These are phyloP conservation scores for Apostichopus japonicus DNA, from an alignment of 35 echinoderm and acorn worm genomes.

Conservation along the genomic window DNA sequence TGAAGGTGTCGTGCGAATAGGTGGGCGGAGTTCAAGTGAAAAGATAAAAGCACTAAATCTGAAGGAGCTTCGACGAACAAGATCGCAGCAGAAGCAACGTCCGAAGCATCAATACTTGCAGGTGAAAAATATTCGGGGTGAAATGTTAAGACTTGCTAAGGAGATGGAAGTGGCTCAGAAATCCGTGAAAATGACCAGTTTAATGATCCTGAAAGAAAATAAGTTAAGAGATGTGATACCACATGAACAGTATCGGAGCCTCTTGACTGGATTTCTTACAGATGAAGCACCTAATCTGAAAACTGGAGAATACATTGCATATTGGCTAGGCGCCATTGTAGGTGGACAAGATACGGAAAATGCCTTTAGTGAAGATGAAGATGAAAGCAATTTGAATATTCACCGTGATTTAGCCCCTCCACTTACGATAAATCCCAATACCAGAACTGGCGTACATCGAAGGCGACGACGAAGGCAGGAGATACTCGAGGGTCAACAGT, in stretches of 20 bases:
- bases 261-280: constrained; percentile 46
- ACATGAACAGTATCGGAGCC: neutral
- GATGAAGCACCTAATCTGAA: constrained; percentile 37
- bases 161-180: constrained; percentile 30
- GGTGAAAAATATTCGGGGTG: neutral
- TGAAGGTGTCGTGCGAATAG: constrained; percentile 62
- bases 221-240: constrained; percentile 40
- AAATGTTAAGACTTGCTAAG: neutral
- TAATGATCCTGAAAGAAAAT: constrained; percentile 15
- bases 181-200: neutral
- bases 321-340: constrained; percentile 40
- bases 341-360: neutral
- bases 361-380: neutral
- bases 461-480: constrained; percentile 1
- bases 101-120: constrained; percentile 44
- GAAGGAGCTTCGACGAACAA: constrained; percentile 7
- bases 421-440: neutral
- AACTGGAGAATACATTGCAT: constrained; percentile 54
- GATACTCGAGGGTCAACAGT: neutral
- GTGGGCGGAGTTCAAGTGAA: constrained; percentile 73
- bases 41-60: constrained; percentile 55
- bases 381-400: constrained; percentile 16
- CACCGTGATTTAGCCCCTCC: neutral
- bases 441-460: neutral
- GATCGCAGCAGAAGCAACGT: neutral